Conservation (phyloP, 2,888 invertebrate genomes). For the Lomographa bimaculata region DNA sequence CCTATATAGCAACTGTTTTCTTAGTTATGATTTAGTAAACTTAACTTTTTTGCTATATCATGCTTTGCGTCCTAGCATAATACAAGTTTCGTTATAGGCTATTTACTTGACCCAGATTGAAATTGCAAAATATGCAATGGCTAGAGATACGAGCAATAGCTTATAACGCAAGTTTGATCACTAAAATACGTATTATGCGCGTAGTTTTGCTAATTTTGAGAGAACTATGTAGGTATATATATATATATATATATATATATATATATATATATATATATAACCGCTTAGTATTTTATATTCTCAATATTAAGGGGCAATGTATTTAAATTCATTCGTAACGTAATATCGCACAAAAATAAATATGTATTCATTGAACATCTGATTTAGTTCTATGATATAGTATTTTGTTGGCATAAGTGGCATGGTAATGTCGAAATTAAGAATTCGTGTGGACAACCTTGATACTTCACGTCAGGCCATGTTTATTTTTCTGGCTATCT, state of each 20-base stretch:
- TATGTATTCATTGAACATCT: neutral
- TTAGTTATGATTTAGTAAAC: conserved; percentile 7
- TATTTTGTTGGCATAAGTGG: conserved; percentile 12
- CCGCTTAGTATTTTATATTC: too few species aligned
- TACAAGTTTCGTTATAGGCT: conserved; percentile 43
- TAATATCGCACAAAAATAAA: too few species aligned
- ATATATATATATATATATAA: too few species aligned
- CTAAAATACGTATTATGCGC: neutral
- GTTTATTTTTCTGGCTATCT: conserved; percentile 50
- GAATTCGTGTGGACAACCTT: conserved; percentile 57
- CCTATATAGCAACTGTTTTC: conserved; percentile 4
- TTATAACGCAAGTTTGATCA: conserved; percentile 7
- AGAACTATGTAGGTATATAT: too few species aligned
- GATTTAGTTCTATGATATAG: conserved; percentile 1
- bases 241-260: too few species aligned
- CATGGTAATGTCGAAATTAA: conserved; percentile 44
- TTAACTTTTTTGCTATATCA: conserved; percentile 36
- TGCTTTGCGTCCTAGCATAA: conserved; percentile 36
- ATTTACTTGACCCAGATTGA: conserved; percentile 55
- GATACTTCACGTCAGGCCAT: conserved; percentile 48
- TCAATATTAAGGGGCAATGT: too few species aligned
- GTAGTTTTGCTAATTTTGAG: conserved; percentile 1
- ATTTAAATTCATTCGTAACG: too few species aligned
- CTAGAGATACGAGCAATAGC: conserved; percentile 4
- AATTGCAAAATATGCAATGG: conserved; percentile 42